Evolutionary conservation across 1,140 invertebrate genomes (phyloP).

Genomic region (Vollenhovia emeryi): DNA sequence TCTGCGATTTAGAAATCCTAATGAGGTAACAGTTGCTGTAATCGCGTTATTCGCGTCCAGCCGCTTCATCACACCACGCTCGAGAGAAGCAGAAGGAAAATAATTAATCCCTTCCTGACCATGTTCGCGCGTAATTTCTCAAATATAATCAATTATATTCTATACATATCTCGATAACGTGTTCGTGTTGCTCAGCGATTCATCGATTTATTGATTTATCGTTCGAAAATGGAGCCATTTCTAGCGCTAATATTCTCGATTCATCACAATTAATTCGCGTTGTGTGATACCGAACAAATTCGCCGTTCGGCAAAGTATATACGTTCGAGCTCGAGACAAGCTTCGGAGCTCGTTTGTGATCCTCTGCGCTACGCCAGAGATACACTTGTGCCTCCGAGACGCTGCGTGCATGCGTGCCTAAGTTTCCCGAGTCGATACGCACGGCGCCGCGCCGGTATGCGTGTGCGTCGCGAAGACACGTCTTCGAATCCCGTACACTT

Average conservation of each 20-base stretch:
- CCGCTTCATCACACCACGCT: not conserved
- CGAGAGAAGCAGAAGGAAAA: not conserved
- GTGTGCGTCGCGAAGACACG: constrained; percentile 72
- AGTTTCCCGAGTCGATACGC: constrained; percentile 59
- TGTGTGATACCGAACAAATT: not conserved
- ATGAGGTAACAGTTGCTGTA: constrained; percentile 50
- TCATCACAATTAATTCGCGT: not conserved
- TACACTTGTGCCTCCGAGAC: not conserved
- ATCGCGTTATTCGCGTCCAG: constrained; percentile 8
- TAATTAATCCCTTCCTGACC: not conserved
- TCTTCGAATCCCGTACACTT: constrained; percentile 78
- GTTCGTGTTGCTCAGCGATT: not conserved
- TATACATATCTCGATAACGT: not conserved
- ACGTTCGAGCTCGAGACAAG: not conserved
- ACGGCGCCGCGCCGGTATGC: constrained; percentile 32
- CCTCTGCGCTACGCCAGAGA: not conserved
- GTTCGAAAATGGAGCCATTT: not conserved
- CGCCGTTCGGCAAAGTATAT: not conserved
- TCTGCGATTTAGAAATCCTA: constrained; percentile 41
- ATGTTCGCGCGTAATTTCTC: not conserved
- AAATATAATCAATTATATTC: not conserved
- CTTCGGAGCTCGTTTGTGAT: not conserved
- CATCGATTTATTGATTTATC: not conserved
- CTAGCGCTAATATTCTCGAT: not conserved
- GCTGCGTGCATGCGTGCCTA: constrained; percentile 47